Percentiles rank a stretch among this genome's conserved stretches.
phyloP scores from a whole-genome alignment of 2,797 vertebrate genomes.

The Centropyge bicolor region DNA sequence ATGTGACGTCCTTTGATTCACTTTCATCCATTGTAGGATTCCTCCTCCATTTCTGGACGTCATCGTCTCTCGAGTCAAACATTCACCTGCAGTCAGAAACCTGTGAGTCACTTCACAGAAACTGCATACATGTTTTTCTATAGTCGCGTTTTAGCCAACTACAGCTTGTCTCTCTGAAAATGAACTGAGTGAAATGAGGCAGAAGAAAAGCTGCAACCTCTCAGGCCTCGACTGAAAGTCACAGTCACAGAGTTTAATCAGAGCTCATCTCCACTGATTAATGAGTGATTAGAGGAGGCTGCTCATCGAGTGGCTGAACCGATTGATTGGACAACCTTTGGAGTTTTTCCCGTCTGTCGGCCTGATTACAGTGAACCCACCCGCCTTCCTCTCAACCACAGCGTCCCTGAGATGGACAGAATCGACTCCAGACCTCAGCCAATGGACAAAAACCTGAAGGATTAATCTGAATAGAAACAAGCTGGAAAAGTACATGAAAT shows the following conservation, averaged over 20 bases:
- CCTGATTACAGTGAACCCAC: not conserved
- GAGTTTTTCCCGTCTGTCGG: conserved; percentile 10
- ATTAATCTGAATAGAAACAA: not conserved
- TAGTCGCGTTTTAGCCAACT: not conserved
- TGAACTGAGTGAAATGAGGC: not conserved
- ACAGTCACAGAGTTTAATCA: not conserved
- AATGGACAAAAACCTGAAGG: too few species aligned
- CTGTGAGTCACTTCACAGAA: not conserved
- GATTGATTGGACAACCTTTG: conserved; percentile 25
- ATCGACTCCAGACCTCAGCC: too few species aligned
- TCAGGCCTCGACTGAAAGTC: not conserved
- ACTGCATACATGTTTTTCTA: not conserved
- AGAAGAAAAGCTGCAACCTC: conserved; percentile 8
- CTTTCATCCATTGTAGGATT: not conserved
- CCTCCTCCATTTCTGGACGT: not conserved
- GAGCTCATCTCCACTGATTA: conserved; percentile 37
- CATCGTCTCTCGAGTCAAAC: not conserved
- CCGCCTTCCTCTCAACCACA: not conserved
- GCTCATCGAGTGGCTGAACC: conserved; percentile 3
- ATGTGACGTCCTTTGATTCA: too few species aligned
- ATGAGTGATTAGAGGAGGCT: conserved; percentile 7
- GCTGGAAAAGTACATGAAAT: too few species aligned
- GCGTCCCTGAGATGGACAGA: not conserved
- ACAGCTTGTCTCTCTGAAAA: too few species aligned
- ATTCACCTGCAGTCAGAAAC: not conserved